Conservation (phyloP, 2,113 vertebrate species). For the Lagopus leucura region DNA sequence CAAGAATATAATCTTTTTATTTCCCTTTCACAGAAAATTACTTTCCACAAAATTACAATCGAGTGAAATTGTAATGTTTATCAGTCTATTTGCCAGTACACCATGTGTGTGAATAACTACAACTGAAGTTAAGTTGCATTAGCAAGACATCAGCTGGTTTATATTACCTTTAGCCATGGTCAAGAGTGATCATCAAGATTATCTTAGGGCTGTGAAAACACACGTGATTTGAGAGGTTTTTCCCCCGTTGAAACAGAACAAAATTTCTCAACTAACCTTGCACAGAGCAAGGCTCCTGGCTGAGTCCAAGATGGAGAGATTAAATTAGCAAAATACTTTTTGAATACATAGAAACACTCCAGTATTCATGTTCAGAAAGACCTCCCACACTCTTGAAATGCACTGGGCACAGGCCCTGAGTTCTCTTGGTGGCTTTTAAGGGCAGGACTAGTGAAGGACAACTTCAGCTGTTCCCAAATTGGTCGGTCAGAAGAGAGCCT, state of each 20-base stretch:
- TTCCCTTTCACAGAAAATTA: conserved; percentile 13
- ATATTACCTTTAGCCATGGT: background rate
- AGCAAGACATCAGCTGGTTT: background rate
- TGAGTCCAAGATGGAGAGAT: background rate
- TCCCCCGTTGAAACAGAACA: background rate
- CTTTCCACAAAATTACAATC: background rate
- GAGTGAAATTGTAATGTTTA: background rate
- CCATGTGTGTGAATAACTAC: background rate
- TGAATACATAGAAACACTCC: background rate
- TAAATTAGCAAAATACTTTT: background rate
- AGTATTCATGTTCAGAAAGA: background rate
- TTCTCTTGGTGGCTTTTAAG: background rate
- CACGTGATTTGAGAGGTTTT: fast-evolving
- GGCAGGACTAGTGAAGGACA: background rate
- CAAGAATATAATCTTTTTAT: background rate
- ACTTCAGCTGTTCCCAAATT: background rate
- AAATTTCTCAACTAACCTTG: background rate
- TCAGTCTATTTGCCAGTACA: background rate
- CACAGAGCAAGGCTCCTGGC: background rate
- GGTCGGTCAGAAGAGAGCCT: background rate
- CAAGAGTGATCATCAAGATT: background rate
- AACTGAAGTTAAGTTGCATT: background rate
- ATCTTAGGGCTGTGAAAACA: background rate
- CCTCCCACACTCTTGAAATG: background rate
- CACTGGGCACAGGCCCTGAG: background rate